Percentiles rank a stretch among this genome's conserved stretches.
Conservation (phyloP, 1,140 invertebrate genomes). For the Sipha flava region DNA sequence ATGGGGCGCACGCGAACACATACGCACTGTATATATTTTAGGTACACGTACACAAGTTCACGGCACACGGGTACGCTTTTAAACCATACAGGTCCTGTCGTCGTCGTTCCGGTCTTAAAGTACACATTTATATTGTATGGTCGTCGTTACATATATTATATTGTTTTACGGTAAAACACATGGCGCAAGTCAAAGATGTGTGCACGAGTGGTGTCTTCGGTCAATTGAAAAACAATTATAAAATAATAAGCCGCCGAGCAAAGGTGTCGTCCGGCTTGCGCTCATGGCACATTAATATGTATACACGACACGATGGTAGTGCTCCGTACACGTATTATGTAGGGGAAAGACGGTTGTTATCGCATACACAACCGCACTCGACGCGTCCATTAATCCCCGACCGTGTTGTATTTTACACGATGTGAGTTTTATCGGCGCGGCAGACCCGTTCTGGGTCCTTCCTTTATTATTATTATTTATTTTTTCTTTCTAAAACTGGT, state of each 20-base stretch:
- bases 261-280: neutral
- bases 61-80: too few relatives aligned
- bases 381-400: slow-evolving; percentile 19
- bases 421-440: neutral
- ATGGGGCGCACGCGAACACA: too few relatives aligned
- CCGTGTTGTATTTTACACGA: slow-evolving; percentile 1
- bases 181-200: too few relatives aligned
- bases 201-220: neutral
- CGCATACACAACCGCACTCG: neutral
- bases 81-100: too few relatives aligned
- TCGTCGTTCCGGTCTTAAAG: too few relatives aligned
- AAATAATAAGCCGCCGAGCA: neutral
- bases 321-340: too few relatives aligned
- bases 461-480: neutral
- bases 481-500: neutral
- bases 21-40: too few relatives aligned
- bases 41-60: too few relatives aligned
- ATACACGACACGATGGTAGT: too few relatives aligned
- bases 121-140: too few relatives aligned
- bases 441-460: neutral
- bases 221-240: neutral
- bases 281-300: neutral
- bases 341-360: neutral
- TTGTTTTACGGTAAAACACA: too few relatives aligned
- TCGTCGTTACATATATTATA: too few relatives aligned